Conservation (phyloP, 2,113 vertebrate genomes). For the Tonatia bakeri region DNA sequence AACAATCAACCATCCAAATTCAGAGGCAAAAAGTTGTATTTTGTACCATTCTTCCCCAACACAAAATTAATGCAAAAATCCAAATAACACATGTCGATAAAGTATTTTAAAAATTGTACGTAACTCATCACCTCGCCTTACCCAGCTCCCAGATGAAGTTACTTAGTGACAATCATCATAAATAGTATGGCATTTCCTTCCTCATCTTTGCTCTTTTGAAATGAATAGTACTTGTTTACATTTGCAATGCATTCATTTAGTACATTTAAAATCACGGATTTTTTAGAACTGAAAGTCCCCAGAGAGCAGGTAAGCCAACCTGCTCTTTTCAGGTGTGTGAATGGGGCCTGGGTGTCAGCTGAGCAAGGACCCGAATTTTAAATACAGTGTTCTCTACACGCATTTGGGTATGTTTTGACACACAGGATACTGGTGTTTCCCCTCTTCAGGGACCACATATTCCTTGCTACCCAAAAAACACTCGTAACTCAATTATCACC, state of each 20-base stretch:
- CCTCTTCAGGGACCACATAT: background rate
- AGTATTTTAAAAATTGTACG: background rate
- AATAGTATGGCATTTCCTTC: background rate
- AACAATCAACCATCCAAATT: background rate
- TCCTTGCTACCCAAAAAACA: background rate
- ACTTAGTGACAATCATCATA: background rate
- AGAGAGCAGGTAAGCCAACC: background rate
- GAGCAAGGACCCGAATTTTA: conserved; percentile 1
- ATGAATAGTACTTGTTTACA: background rate
- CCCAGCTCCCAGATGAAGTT: background rate
- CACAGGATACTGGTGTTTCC: background rate
- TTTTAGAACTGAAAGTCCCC: background rate
- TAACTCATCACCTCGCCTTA: background rate
- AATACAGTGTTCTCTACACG: background rate
- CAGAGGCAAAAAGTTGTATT: background rate
- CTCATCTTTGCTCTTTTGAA: background rate
- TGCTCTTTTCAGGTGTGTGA: background rate
- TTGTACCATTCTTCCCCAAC: background rate
- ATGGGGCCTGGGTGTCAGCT: background rate
- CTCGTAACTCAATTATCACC: background rate
- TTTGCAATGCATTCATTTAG: background rate
- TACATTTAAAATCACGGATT: background rate
- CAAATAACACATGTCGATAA: conserved; percentile 6
- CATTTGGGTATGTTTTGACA: background rate
- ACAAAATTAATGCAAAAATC: conserved; percentile 36